Evolutionary conservation across 1,140 invertebrate genomes (phyloP).

Genomic region (Drosophila fuyamai): DNA sequence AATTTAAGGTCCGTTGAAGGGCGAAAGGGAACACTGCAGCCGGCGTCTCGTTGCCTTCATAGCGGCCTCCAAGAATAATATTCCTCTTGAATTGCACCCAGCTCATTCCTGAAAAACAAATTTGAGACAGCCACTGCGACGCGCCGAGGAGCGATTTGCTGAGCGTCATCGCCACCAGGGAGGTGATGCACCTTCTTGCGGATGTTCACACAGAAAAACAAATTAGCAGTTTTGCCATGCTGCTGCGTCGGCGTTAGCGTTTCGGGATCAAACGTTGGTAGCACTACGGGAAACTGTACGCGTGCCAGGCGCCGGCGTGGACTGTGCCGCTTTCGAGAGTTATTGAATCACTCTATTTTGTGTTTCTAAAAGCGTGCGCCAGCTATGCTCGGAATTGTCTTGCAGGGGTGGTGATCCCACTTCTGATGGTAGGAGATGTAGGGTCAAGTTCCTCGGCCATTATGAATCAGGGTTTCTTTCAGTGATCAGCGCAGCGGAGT

Average conservation of each 20-base stretch:
- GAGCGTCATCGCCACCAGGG: too few relatives aligned
- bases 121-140: too few relatives aligned
- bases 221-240: background rate
- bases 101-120: background rate
- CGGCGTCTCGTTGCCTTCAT: constrained; percentile 21
- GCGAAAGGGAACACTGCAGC: constrained; percentile 6
- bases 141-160: too few relatives aligned
- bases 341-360: background rate
- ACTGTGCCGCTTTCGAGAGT: background rate
- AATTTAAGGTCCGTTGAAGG: too few relatives aligned
- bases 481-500: too few relatives aligned
- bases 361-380: too few relatives aligned
- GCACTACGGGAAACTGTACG: too few relatives aligned
- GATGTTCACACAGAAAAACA: constrained; percentile 1
- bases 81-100: constrained; percentile 6
- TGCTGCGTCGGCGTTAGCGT: constrained; percentile 5
- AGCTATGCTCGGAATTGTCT: background rate
- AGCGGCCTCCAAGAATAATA: constrained; percentile 14
- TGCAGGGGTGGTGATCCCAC: background rate
- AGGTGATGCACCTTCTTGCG: constrained; percentile 1
- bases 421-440: background rate
- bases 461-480: too few relatives aligned
- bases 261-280: too few relatives aligned
- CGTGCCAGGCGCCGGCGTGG: too few relatives aligned
- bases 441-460: too few relatives aligned